These are phyloP conservation scores for Lucilia sericata DNA, from an alignment of 1,140 invertebrate species.

Conservation along the genomic window DNA sequence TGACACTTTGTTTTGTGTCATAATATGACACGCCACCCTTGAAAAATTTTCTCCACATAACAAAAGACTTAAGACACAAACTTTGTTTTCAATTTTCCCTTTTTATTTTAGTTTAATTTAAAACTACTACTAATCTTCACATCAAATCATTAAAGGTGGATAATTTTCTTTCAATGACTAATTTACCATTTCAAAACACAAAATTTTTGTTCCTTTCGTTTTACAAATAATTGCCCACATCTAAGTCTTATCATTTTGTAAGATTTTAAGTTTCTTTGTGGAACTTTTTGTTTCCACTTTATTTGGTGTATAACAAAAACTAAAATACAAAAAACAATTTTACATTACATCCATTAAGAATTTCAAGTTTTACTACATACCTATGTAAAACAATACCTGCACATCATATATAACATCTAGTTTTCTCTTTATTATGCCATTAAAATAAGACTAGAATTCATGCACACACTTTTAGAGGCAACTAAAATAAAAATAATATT, in stretches of 20 bases:
- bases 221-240: conserved; percentile 35
- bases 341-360: conserved; percentile 42
- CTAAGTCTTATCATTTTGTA: conserved; percentile 43
- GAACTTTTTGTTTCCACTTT: not conserved
- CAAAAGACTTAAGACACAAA: conserved; percentile 5
- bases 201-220: not conserved
- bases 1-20: too few relatives aligned
- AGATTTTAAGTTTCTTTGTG: conserved; percentile 18
- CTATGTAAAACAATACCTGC: conserved; percentile 6
- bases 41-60: not conserved
- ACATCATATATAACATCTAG: conserved; percentile 22
- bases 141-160: not conserved
- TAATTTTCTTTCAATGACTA: conserved; percentile 8
- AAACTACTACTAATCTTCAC: not conserved
- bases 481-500: not conserved
- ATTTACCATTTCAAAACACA: not conserved
- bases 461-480: not conserved
- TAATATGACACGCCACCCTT: too few relatives aligned
- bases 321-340: not conserved
- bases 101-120: not conserved
- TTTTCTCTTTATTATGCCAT: conserved; percentile 4
- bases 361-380: conserved; percentile 37
- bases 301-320: not conserved
- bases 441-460: conserved; percentile 20
- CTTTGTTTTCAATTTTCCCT: not conserved